Conservation (phyloP, 2,113 vertebrate species). For the Upupa epops region DNA sequence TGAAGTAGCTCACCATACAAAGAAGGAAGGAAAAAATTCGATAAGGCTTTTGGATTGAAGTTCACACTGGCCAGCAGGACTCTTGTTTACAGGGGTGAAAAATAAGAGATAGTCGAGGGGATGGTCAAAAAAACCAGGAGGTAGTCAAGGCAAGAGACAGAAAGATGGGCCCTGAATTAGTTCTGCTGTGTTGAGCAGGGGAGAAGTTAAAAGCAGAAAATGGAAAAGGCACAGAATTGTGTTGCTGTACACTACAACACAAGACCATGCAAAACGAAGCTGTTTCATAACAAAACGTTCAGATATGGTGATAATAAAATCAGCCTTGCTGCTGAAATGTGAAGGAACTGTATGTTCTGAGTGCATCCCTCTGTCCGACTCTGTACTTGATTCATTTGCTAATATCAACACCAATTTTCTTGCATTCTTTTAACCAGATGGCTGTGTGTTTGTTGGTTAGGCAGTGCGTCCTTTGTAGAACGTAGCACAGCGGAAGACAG, state of each 20-base stretch:
- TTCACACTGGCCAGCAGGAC: background rate
- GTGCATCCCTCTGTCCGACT: background rate
- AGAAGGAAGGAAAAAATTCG: background rate
- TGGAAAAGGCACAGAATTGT: background rate
- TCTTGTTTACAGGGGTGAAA: background rate
- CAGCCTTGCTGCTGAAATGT: background rate
- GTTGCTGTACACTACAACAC: background rate
- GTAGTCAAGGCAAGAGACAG: background rate
- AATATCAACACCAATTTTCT: background rate
- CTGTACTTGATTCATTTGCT: background rate
- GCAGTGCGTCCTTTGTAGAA: background rate
- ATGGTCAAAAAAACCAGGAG: too few relatives aligned
- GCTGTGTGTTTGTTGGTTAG: background rate
- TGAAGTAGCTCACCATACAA: background rate
- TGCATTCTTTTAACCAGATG: background rate
- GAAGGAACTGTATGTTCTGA: background rate
- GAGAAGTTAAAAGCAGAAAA: background rate
- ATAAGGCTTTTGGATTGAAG: background rate
- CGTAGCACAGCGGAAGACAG: background rate
- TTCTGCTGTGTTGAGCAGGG: background rate
- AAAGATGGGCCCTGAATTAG: background rate
- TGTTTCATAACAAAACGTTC: background rate
- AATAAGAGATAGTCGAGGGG: background rate
- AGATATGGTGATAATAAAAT: background rate
- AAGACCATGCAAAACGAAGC: background rate